Base-by-base conservation (phyloP, 2,797 vertebrate genomes). In the Artibeus jamaicensis region DNA sequence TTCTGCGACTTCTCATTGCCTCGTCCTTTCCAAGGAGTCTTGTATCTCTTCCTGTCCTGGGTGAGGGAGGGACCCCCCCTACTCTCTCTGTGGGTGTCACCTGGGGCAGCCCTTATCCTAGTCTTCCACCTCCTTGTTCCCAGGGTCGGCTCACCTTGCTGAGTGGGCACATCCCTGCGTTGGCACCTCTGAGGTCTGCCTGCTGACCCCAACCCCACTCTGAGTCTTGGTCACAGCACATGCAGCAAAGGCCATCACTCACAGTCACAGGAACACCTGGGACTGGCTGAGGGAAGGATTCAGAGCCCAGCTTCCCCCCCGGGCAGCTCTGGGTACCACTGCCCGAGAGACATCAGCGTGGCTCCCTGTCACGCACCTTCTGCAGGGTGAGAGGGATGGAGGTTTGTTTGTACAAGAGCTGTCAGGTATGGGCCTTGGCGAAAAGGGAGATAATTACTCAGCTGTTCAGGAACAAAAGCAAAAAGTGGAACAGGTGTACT, bases 361-460 rank as follows among this genome's bases (percentile, higher is more conserved):
- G 91, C 7, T 93, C 65, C 96, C 79, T 91, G 97, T 92, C 88
- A 74, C 78, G 79, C 81, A 86, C 95, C 90, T 96, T 94, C 65
- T 3, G 77, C 74, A 34, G 95, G 95, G 96, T 26, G 91, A 96
- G 90, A 50, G 53, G 90, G 87, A 86, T 0, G 18, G 76, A 86
- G 95, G 92, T 77, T 91, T 94, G 97, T 96, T 96, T 97, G 90
- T 91, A 84, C 85, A 92, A 79, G 89, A 86, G 92, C 90, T 94
- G 92, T 95, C 94, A 94, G 94, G 92, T 10, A 95, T 90, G 81
- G 93, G 96, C 96, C 96, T 97, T 89, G 34, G 94, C 86, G 48
- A 89, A 91, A 89, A 95, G 89, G 90, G 89, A 97, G 93, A 96
- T 97, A 96, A 96, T 97, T 92, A 96, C 92, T 89, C 59, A 92